Conservation (phyloP, 2,113 vertebrate genomes). For the Odocoileus hemionus region DNA sequence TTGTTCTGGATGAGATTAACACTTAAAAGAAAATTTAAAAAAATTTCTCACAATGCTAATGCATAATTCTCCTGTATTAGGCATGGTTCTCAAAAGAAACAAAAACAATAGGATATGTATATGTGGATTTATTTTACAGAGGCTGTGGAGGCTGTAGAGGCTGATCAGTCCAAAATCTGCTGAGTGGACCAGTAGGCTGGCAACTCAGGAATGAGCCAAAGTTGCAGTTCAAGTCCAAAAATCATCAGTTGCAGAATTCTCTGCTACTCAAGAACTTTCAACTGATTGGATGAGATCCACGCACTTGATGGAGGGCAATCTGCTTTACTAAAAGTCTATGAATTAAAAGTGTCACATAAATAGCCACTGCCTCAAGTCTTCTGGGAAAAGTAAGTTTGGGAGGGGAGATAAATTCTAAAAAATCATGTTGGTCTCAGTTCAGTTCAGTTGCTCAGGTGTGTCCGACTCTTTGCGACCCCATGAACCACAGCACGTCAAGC, state of each 20-base stretch:
- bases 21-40: background rate
- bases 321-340: background rate
- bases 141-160: background rate
- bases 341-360: background rate
- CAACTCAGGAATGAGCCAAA: background rate
- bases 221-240: background rate
- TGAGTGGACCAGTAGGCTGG: background rate
- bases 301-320: background rate
- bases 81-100: background rate
- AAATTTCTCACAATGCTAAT: background rate
- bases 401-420: background rate
- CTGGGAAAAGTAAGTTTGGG: background rate
- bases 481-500: accelerated
- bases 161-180: background rate
- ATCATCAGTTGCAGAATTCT: background rate
- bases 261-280: background rate
- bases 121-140: background rate
- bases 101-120: background rate
- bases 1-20: background rate
- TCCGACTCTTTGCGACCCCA: accelerated
- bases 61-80: background rate
- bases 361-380: background rate
- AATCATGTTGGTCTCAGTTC: background rate
- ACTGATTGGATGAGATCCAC: background rate
- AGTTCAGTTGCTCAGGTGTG: background rate